Percentiles rank a stretch among this genome's conserved stretches.
Conservation (phyloP, 2,113 vertebrate species). For the Dasyprocta punctata region DNA sequence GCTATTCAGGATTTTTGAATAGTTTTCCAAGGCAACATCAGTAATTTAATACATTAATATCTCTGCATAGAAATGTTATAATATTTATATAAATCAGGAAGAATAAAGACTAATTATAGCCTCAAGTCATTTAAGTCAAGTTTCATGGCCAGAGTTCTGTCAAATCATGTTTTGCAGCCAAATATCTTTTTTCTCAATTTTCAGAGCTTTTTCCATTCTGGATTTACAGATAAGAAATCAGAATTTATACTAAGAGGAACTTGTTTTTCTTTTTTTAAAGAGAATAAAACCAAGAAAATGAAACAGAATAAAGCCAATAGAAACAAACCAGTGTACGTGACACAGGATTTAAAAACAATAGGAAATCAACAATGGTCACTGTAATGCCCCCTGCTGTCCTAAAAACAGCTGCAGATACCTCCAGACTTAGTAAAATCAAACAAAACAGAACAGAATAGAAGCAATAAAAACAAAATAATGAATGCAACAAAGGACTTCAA, state of each 20-base stretch:
- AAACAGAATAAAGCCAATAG: no score
- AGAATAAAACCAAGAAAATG: no score
- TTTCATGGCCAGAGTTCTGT: constrained; percentile 9
- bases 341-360: no score
- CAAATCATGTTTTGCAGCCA: constrained; percentile 15
- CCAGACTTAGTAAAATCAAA: no score
- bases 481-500: no score
- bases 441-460: no score
- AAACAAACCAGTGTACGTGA: no score
- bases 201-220: neutral
- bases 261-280: neutral
- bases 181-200: constrained; percentile 44
- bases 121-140: neutral
- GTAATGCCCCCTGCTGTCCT: no score
- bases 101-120: constrained; percentile 29
- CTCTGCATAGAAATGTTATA: neutral
- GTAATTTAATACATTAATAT: constrained; percentile 11
- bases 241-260: neutral
- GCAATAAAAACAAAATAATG: no score
- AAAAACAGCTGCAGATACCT: no score
- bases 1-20: neutral
- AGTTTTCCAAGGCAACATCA: neutral
- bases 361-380: no score
- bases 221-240: neutral
- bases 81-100: neutral